Percentiles rank a stretch among this genome's conserved stretches.
Conservation (phyloP, 2,888 invertebrate genomes). For the Sphaerophoria rueppellii region DNA sequence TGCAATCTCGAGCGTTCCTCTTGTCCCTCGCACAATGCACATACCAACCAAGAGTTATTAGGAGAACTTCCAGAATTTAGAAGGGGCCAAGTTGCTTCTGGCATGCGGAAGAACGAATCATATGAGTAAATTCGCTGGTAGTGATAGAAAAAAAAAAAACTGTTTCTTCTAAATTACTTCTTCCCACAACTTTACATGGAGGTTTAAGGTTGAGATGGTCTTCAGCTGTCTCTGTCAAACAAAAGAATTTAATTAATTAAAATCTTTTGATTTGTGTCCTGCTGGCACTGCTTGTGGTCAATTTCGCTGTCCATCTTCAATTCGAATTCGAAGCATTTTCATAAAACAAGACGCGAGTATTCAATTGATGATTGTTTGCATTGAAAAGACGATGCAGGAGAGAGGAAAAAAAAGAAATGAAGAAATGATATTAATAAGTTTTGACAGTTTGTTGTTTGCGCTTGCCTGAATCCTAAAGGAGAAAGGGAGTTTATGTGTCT, state of each 20-base stretch:
- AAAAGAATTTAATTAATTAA: conserved; percentile 66
- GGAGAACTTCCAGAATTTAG: conserved; percentile 5
- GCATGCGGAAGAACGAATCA: conserved; percentile 68
- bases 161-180: conserved; percentile 36
- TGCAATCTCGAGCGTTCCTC: not conserved
- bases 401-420: conserved; percentile 15
- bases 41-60: conserved; percentile 51
- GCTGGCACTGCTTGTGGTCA: conserved; percentile 55
- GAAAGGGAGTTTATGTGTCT: conserved; percentile 37
- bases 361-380: conserved; percentile 53
- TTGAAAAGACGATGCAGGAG: not conserved
- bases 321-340: too few species aligned
- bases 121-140: conserved; percentile 42
- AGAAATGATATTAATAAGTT: conserved; percentile 55
- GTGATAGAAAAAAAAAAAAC: not conserved
- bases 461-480: not conserved
- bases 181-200: conserved; percentile 12
- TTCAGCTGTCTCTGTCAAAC: conserved; percentile 31
- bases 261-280: conserved; percentile 67
- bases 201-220: not conserved
- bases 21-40: conserved; percentile 1
- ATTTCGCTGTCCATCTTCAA: conserved; percentile 58
- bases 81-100: conserved; percentile 39
- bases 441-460: conserved; percentile 49
- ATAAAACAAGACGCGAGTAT: conserved; percentile 42